phyloP scores from a whole-genome alignment of 2,113 vertebrate genomes.

The Girardinichthys multiradiatus region DNA sequence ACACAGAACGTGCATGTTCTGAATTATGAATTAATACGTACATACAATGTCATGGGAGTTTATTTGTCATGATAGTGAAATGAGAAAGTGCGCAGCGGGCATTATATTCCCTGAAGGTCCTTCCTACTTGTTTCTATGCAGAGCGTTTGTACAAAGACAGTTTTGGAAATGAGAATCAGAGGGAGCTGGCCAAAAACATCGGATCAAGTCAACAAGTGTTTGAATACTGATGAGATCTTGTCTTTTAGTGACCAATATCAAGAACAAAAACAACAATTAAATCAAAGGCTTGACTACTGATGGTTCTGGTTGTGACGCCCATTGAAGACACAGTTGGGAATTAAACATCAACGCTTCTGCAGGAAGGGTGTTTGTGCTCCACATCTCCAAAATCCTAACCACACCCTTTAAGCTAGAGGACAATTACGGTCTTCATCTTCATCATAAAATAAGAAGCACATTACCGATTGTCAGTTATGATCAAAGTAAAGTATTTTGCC shows the following conservation, averaged over 20 bases:
- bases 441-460: too few relatives aligned
- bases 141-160: background rate
- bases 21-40: background rate
- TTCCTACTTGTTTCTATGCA: background rate
- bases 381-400: too few relatives aligned
- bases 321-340: background rate
- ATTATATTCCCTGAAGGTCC: background rate
- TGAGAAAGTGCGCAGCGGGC: background rate
- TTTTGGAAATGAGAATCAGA: conserved; percentile 21
- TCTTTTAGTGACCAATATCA: background rate
- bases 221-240: background rate
- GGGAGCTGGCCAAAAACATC: conserved; percentile 21
- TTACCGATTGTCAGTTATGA: too few relatives aligned
- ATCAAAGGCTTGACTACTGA: too few relatives aligned
- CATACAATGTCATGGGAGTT: background rate
- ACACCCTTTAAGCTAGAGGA: too few relatives aligned
- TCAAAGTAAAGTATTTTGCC: too few relatives aligned
- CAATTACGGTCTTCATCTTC: too few relatives aligned
- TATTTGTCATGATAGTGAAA: background rate
- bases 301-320: too few relatives aligned
- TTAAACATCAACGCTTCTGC: background rate
- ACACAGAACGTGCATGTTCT: background rate
- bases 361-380: too few relatives aligned
- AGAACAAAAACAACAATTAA: too few relatives aligned
- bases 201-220: background rate